Evolutionary conservation across 37 sponge, comb jelly and placozoan species (phyloP).

Genomic region (Axinella damicornis): DNA sequence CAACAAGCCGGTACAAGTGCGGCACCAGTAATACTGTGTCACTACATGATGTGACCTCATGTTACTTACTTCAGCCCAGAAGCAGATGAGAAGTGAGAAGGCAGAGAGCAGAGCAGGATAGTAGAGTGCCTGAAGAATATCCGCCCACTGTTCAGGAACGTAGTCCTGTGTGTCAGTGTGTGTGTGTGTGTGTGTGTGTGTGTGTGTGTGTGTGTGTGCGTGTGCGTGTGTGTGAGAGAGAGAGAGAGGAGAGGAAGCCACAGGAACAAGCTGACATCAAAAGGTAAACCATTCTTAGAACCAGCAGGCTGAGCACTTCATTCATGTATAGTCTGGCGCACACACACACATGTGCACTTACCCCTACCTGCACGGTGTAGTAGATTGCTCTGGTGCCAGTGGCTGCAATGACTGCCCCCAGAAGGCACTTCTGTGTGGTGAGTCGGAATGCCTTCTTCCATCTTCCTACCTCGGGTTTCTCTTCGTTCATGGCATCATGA

Average conservation of each 20-base stretch:
- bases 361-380: slow-evolving; percentile 54
- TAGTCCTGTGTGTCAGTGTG: not conserved
- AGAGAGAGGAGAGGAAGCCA: not conserved
- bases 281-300: no score
- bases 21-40: no score
- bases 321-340: slow-evolving; percentile 21
- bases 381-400: slow-evolving; percentile 75
- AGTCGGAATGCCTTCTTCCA: slow-evolving; percentile 69
- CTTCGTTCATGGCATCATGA: slow-evolving; percentile 33
- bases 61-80: slow-evolving; percentile 67
- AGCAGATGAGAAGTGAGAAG: slow-evolving; percentile 67
- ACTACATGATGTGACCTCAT: not conserved
- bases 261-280: no score
- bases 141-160: slow-evolving; percentile 52
- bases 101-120: slow-evolving; percentile 70
- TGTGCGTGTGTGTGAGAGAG: no score
- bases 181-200: no score
- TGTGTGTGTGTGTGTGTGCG: no score
- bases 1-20: no score
- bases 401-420: slow-evolving; percentile 68
- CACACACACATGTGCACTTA: slow-evolving; percentile 12
- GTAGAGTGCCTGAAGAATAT: slow-evolving; percentile 56
- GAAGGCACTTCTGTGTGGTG: slow-evolving; percentile 61
- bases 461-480: not conserved
- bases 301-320: no score